phyloP scores from a whole-genome alignment of 2,113 vertebrate species.

The Pterophyllum scalare region DNA sequence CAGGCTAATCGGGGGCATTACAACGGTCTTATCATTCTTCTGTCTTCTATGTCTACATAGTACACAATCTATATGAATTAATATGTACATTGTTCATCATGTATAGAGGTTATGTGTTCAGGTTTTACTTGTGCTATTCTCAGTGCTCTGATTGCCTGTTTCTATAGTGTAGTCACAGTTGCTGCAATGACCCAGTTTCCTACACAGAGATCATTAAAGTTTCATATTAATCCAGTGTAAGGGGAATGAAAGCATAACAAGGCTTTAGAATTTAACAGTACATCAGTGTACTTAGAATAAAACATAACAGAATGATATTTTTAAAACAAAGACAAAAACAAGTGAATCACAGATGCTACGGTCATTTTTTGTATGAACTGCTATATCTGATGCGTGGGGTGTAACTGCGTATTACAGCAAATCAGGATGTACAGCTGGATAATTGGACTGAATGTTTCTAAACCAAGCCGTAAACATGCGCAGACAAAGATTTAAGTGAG shows the following conservation, averaged over 20 bases:
- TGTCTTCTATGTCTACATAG: neutral
- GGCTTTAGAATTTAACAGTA: constrained; percentile 37
- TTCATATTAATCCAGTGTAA: constrained; percentile 52
- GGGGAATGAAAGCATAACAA: constrained; percentile 51
- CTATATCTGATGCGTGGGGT: neutral
- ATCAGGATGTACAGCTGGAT: neutral
- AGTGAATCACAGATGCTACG: neutral
- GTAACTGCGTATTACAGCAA: neutral
- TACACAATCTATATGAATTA: neutral
- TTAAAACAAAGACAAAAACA: constrained; percentile 4
- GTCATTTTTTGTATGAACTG: neutral
- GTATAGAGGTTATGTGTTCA: neutral
- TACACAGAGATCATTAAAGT: constrained; percentile 60
- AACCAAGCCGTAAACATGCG: neutral
- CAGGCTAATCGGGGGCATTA: neutral
- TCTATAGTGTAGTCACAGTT: constrained; percentile 28
- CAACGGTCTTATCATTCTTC: neutral
- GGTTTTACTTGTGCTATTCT: neutral
- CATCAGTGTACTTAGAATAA: constrained; percentile 24
- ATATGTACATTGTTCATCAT: neutral
- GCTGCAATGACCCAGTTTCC: constrained; percentile 66
- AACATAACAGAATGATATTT: constrained; percentile 16
- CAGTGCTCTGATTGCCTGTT: constrained; percentile 7
- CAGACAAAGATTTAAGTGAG: neutral
- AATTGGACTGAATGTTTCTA: neutral